Conservation (phyloP, 2,888 invertebrate genomes). For the Labia minor region DNA sequence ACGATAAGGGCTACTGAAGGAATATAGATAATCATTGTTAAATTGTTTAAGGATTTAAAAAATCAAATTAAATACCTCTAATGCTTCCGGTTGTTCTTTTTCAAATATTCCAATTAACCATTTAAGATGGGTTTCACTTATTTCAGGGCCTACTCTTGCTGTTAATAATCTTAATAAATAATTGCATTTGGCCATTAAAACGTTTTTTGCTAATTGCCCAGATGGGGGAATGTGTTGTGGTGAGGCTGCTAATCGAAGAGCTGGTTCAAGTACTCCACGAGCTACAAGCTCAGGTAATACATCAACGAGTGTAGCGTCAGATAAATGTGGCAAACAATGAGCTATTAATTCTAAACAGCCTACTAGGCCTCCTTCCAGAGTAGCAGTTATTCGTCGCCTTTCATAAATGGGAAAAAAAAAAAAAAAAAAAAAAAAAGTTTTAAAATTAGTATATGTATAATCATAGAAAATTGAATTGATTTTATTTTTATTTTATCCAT, state of each 20-base stretch:
- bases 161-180: neutral
- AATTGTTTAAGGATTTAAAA: no score
- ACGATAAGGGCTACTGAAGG: no score
- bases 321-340: slow-evolving; percentile 68
- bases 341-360: slow-evolving; percentile 72
- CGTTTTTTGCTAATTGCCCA: neutral
- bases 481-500: no score
- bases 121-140: neutral
- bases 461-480: neutral
- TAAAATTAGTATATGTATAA: neutral
- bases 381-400: slow-evolving; percentile 48
- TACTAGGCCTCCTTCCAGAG: slow-evolving; percentile 79
- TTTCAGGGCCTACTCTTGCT: neutral
- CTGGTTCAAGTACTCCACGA: neutral
- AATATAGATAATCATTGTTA: no score
- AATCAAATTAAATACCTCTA: no score
- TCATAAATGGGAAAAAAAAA: no score
- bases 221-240: neutral
- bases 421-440: neutral
- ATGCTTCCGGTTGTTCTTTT: neutral
- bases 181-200: neutral
- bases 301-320: slow-evolving; percentile 77
- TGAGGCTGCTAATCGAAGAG: neutral
- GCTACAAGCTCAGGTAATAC: slow-evolving; percentile 43
- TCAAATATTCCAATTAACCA: neutral